Conservation (phyloP, 2,888 invertebrate genomes). For the Margaritifera margaritifera region DNA sequence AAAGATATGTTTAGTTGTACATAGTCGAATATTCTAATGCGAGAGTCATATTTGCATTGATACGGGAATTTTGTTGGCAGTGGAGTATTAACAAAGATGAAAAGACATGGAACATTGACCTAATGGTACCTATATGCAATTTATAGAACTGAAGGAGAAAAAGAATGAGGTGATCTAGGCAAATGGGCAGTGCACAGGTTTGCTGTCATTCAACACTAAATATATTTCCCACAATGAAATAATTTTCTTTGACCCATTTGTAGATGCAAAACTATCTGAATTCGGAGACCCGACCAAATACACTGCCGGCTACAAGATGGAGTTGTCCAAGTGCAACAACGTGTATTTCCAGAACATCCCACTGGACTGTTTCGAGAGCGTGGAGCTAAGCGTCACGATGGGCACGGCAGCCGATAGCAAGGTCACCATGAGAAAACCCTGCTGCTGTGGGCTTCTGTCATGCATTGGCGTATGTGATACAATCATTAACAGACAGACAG, state of each 20-base stretch:
- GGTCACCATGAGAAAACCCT: slow-evolving; percentile 41
- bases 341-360: slow-evolving; percentile 64
- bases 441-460: slow-evolving; percentile 55
- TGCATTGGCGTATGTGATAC: slow-evolving; percentile 58
- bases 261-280: slow-evolving; percentile 47
- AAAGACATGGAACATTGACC: too few relatives aligned
- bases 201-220: too few relatives aligned
- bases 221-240: background rate
- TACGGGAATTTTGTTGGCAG: too few relatives aligned
- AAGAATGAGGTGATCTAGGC: too few relatives aligned
- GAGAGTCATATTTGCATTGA: too few relatives aligned
- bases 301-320: slow-evolving; percentile 56
- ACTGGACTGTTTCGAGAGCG: slow-evolving; percentile 59
- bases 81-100: too few relatives aligned
- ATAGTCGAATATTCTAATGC: too few relatives aligned
- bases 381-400: slow-evolving; percentile 54
- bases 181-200: too few relatives aligned
- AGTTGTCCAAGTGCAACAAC: slow-evolving; percentile 56
- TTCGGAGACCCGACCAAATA: slow-evolving; percentile 39
- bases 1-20: too few relatives aligned
- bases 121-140: too few relatives aligned
- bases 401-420: slow-evolving; percentile 59
- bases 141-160: too few relatives aligned
- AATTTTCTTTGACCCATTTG: slow-evolving; percentile 1
- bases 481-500: too few relatives aligned